Evolutionary conservation across 1,140 invertebrate genomes (phyloP).

Genomic region (Drosophila seguyi): DNA sequence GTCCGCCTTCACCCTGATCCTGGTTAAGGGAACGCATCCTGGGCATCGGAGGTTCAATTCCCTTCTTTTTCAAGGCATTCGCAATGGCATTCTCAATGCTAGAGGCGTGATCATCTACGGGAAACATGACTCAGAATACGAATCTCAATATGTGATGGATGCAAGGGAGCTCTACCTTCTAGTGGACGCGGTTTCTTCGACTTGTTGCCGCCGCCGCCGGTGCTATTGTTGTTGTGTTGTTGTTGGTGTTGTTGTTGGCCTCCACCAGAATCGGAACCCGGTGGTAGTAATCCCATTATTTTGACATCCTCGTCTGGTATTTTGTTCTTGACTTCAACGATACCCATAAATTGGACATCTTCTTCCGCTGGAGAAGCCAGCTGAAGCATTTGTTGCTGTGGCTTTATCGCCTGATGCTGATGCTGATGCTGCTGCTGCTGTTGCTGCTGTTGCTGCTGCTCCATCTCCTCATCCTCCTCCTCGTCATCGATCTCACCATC

Average conservation of each 20-base stretch:
- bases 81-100: constrained; percentile 91
- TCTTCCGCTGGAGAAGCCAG: constrained; percentile 30
- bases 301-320: constrained; percentile 53
- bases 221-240: neutral
- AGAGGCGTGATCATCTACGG: constrained; percentile 90
- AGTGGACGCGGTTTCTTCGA: constrained; percentile 64
- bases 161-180: constrained; percentile 53
- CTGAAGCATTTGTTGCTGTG: constrained; percentile 30
- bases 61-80: constrained; percentile 88
- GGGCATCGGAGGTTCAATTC: constrained; percentile 85
- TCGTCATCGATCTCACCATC: constrained; percentile 88
- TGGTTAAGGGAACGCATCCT: constrained; percentile 46
- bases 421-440: constrained; percentile 7
- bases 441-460: neutral
- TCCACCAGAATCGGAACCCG: constrained; percentile 1
- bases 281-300: constrained; percentile 34
- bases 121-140: neutral
- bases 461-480: constrained; percentile 85
- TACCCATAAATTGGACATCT: constrained; percentile 56
- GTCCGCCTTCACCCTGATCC: constrained; percentile 1
- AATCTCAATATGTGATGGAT: neutral
- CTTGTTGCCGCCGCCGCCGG: constrained; percentile 21
- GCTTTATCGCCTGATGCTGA: too few species aligned
- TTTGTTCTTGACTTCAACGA: constrained; percentile 48
- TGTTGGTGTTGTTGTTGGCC: neutral